Conservation (phyloP, 2,797 vertebrate species). For the Odontamblyopus rebecca region DNA sequence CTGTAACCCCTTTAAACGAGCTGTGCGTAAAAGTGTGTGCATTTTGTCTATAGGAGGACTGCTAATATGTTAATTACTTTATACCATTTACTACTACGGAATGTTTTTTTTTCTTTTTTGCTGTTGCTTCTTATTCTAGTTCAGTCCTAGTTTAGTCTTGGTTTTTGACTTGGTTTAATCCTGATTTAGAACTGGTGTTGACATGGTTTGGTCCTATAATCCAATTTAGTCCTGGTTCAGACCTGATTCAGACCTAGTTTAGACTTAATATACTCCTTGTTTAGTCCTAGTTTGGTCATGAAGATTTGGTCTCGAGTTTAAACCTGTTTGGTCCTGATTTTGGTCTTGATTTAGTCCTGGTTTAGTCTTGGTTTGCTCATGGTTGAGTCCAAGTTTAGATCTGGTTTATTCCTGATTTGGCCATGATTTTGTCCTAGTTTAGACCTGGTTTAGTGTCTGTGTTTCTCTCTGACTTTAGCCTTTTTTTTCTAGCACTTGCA, state of each 20-base stretch:
- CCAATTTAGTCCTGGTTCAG: no score
- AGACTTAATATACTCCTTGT: no score
- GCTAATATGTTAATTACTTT: background rate
- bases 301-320: no score
- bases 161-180: background rate
- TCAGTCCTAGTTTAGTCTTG: background rate
- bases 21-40: conserved; percentile 1
- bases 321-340: background rate
- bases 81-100: no score
- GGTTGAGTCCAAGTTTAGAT: background rate
- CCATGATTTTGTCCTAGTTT: background rate
- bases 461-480: no score
- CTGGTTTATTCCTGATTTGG: background rate
- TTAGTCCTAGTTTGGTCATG: background rate
- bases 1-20: background rate
- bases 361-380: background rate
- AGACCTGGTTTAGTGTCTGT: background rate
- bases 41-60: no score
- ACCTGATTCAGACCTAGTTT: no score
- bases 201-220: no score
- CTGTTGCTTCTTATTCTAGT: background rate
- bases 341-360: background rate
- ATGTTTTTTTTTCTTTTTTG: background rate
- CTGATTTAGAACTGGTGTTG: background rate
- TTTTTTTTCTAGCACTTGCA: no score